phyloP scores from a whole-genome alignment of 2,797 vertebrate species.

The Otolemur crassicaudatus region DNA sequence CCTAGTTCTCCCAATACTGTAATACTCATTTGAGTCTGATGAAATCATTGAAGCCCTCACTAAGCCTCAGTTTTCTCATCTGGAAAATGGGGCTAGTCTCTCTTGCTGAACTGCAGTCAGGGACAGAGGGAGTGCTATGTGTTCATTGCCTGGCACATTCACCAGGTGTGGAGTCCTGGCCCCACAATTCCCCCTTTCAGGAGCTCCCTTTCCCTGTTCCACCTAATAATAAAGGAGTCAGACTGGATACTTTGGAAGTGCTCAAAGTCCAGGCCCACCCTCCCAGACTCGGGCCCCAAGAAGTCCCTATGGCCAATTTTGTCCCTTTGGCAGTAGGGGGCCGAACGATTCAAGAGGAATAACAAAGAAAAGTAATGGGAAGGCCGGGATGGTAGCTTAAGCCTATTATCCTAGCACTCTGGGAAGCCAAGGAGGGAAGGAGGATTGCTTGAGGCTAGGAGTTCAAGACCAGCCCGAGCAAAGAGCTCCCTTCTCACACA shows the following conservation, averaged over 20 bases:
- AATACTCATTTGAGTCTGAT: not conserved
- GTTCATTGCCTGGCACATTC: fast-evolving
- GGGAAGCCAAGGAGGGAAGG: too few species aligned
- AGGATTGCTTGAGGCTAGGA: not conserved
- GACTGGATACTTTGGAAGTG: not conserved
- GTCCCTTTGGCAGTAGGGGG: not conserved
- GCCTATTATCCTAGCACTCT: not conserved
- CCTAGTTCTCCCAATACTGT: too few species aligned
- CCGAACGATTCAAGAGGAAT: not conserved
- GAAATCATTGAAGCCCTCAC: not conserved
- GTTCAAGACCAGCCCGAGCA: not conserved
- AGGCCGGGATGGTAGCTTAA: not conserved
- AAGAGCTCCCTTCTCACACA: not conserved
- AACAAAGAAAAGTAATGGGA: not conserved
- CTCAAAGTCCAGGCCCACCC: not conserved
- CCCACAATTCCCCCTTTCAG: not conserved
- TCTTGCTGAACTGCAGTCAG: fast-evolving
- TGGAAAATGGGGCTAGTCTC: not conserved
- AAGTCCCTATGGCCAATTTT: not conserved
- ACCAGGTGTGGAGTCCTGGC: not conserved
- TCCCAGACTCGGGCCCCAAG: not conserved
- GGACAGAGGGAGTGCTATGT: fast-evolving
- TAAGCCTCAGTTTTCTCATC: not conserved
- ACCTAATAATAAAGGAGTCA: not conserved
- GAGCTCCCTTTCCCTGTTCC: not conserved